phyloP scores from a whole-genome alignment of 2,113 vertebrate genomes.

The Bubo blakistoni region DNA sequence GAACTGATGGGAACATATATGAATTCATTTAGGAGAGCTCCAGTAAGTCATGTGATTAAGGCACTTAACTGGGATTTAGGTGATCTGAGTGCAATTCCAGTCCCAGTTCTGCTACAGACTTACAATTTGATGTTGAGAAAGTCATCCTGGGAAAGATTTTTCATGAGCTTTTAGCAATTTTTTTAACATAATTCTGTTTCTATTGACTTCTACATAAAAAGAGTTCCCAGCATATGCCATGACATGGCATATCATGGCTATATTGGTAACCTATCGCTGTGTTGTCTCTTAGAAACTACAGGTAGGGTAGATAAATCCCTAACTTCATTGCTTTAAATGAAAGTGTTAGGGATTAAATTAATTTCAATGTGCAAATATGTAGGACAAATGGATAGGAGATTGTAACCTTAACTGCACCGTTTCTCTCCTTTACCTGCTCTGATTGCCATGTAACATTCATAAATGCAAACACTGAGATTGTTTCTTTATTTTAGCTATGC shows the following conservation, averaged over 20 bases:
- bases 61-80: constrained; percentile 36
- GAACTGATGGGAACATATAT: constrained; percentile 36
- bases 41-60: constrained; percentile 51
- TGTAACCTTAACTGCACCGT: not conserved
- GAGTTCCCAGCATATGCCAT: not conserved
- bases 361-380: not conserved
- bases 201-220: constrained; percentile 34
- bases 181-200: not conserved
- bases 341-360: not conserved
- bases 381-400: not conserved
- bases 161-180: not conserved
- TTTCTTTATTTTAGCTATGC: constrained; percentile 46
- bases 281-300: not conserved
- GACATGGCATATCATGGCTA: not conserved
- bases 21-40: constrained; percentile 19
- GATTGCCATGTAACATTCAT: constrained; percentile 6
- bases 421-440: not conserved
- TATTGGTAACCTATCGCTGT: not conserved
- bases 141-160: not conserved
- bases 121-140: not conserved
- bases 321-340: not conserved
- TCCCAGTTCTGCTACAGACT: not conserved
- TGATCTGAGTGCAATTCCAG: not conserved
- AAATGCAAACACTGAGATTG: constrained; percentile 18
- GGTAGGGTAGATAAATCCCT: not conserved